phyloP scores from a whole-genome alignment of 2,113 vertebrate genomes.

The Mungos mungo region DNA sequence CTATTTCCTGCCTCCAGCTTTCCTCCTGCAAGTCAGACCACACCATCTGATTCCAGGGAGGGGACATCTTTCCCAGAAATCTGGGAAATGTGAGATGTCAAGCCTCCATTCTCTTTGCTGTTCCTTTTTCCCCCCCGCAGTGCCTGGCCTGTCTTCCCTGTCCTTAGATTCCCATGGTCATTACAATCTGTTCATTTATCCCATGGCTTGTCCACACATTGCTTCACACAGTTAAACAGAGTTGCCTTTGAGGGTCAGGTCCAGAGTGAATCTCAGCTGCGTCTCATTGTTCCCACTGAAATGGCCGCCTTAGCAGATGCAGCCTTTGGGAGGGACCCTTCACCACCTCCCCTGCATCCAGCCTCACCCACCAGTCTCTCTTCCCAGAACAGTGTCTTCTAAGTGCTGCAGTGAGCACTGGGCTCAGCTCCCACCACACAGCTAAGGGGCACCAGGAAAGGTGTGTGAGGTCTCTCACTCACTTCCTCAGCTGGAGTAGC shows the following conservation, averaged over 20 bases:
- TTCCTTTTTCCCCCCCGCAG: not conserved
- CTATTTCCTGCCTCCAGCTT: not conserved
- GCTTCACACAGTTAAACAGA: not conserved
- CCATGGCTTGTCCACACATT: not conserved
- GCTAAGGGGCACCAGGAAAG: not conserved
- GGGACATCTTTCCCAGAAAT: not conserved
- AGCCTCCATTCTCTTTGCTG: not conserved
- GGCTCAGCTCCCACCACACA: not conserved
- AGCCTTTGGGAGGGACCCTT: not conserved
- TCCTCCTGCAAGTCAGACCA: not conserved
- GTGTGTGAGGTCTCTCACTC: not conserved
- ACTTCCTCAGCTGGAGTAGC: not conserved
- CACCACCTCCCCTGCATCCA: not conserved
- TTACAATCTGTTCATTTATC: not conserved
- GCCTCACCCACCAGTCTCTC: not conserved
- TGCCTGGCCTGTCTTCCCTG: not conserved
- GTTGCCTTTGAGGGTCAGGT: rapidly evolving
- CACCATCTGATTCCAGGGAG: not conserved
- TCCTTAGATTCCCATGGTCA: not conserved
- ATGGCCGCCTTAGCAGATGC: not conserved
- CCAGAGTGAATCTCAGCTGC: not conserved
- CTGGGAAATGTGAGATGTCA: not conserved
- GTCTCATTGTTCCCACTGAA: not conserved
- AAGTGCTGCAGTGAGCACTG: rapidly evolving
- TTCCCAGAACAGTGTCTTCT: not conserved